Conservation (phyloP, 2,888 invertebrate genomes). For the Trissolcus brochymenae region DNA sequence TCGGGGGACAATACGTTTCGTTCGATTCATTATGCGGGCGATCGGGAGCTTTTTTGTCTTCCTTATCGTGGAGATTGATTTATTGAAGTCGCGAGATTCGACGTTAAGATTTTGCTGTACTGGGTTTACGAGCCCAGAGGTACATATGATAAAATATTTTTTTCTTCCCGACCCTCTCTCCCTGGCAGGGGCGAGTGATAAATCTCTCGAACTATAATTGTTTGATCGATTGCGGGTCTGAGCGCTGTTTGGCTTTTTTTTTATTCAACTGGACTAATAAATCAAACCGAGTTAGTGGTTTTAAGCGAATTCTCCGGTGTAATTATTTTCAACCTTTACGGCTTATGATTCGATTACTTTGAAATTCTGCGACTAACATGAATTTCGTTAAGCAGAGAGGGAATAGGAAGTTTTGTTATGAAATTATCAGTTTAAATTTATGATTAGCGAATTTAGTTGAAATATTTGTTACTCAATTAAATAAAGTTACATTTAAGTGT, state of each 20-base stretch:
- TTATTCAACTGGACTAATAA: not conserved
- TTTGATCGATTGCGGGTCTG: slow-evolving; percentile 30
- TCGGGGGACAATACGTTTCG: slow-evolving; percentile 46
- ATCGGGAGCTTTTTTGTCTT: slow-evolving; percentile 29
- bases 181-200: slow-evolving; percentile 22
- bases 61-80: slow-evolving; percentile 43
- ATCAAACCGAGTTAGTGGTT: slow-evolving; percentile 2
- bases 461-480: not conserved
- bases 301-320: not conserved
- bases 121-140: not conserved
- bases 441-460: not conserved
- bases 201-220: slow-evolving; percentile 33
- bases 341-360: too few species aligned
- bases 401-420: too few species aligned
- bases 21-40: slow-evolving; percentile 49
- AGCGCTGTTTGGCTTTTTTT: not conserved
- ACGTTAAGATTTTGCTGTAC: slow-evolving; percentile 26
- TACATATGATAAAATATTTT: slow-evolving; percentile 31
- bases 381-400: too few species aligned
- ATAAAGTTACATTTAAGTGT: not conserved
- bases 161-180: too few species aligned
- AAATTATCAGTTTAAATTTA: not conserved
- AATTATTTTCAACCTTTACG: too few species aligned
- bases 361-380: too few species aligned
- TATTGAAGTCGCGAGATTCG: slow-evolving; percentile 35